Conservation (phyloP, 2,888 invertebrate genomes). For the Spisula subtruncata region DNA sequence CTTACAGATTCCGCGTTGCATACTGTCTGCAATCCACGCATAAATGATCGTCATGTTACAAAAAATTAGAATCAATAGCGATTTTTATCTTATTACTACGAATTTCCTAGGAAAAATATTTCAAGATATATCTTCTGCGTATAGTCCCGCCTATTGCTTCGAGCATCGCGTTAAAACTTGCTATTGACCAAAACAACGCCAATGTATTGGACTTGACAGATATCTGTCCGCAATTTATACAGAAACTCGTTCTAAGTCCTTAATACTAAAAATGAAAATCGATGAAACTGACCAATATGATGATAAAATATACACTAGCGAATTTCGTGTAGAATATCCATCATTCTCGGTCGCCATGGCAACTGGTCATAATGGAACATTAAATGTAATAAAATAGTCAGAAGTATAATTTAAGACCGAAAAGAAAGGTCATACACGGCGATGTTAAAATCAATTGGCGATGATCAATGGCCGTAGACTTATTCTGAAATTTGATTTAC, state of each 20-base stretch:
- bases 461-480: conserved; percentile 63
- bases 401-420: conserved; percentile 75
- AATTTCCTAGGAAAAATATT: conserved; percentile 7
- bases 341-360: conserved; percentile 72
- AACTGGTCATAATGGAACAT: conserved; percentile 75
- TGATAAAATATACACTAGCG: conserved; percentile 72
- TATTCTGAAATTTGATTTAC: conserved; percentile 73
- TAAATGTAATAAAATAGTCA: conserved; percentile 77
- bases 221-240: conserved; percentile 41
- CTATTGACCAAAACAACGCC: conserved; percentile 38
- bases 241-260: conserved; percentile 48
- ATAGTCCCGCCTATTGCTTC: conserved; percentile 9
- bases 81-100: conserved; percentile 18
- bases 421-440: conserved; percentile 71
- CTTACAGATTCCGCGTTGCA: neutral
- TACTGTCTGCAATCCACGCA: neutral
- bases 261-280: conserved; percentile 70
- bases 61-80: conserved; percentile 19
- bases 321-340: conserved; percentile 75
- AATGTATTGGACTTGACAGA: conserved; percentile 47
- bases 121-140: neutral
- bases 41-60: conserved; percentile 16
- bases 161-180: conserved; percentile 24
- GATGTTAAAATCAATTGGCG: conserved; percentile 73
- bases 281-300: conserved; percentile 73